These are phyloP conservation scores for Lycopodina hypogea DNA, from an alignment of 37 sponge, comb jelly and placozoan species.

Conservation along the genomic window DNA sequence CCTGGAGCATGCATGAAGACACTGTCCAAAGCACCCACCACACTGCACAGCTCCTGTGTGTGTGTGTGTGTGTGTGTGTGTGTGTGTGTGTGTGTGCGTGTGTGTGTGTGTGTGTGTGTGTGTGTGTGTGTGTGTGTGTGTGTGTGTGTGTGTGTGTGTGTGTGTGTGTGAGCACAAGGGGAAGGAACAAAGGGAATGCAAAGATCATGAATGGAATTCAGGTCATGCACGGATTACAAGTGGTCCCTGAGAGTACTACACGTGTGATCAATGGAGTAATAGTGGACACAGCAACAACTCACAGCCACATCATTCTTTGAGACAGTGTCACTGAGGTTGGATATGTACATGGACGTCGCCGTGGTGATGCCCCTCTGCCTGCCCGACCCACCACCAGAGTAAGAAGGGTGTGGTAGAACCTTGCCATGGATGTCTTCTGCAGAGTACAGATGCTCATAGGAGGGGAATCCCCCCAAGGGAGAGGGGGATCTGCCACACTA, in stretches of 20 bases:
- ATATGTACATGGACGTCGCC: slow-evolving; percentile 66
- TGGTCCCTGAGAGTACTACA: no score
- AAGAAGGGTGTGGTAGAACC: background rate
- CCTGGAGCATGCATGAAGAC: slow-evolving; percentile 62
- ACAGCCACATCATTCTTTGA: slow-evolving; percentile 77
- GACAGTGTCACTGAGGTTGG: slow-evolving; percentile 80
- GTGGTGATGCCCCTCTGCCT: slow-evolving; percentile 53
- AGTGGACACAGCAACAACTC: slow-evolving; percentile 19
- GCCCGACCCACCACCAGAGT: background rate
- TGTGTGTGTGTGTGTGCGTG: no score
- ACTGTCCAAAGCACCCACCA: slow-evolving; percentile 63
- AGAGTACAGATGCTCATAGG: slow-evolving; percentile 1
- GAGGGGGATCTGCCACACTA: slow-evolving; percentile 34
- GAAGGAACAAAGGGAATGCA: no score
- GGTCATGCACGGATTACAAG: no score
- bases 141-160: no score
- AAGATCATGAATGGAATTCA: no score
- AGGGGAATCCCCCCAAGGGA: background rate
- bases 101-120: background rate
- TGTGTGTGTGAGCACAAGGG: no score
- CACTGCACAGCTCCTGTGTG: slow-evolving; percentile 71
- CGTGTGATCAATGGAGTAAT: no score
- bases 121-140: slow-evolving; percentile 8
- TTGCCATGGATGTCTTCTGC: background rate
- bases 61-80: background rate